Evolutionary conservation across 30 jellyfish, hydroid and myxozoan genomes (phyloP), one percentile per base, ranked within the genome.

Genomic region (Catostylus mosaicus): DNA sequence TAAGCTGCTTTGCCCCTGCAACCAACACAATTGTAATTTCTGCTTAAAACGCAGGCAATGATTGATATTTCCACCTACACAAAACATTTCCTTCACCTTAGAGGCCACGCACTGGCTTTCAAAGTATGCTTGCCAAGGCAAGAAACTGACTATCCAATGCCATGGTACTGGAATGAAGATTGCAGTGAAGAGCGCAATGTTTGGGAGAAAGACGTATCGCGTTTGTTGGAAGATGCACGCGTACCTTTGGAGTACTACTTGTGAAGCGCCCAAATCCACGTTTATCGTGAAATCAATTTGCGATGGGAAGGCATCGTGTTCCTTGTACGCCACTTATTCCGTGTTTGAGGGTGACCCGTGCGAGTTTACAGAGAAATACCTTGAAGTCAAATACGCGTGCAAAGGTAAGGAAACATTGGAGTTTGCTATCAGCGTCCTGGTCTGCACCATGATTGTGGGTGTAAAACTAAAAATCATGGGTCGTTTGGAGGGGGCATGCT

Each of bases 261-360:
- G 90, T 78, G 56, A 64, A 18, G 90, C 90, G 46, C 32, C 75
- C 16, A 47, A 31, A 20, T 79, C 90, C 3, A 20, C 31, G 30
- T 40, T 24, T 23, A 46, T 46, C 27, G 90, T 66, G 47, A 46
- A 35, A 43, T 33, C 62, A 5, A 20, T 34, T 4, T 79, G 90
- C 45, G 82, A 79, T 16, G 90, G 90, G 52, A 46, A 65, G 61
- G 16, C 9, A 47, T 22, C 67, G 8, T 79, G 90, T 64, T 23
- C 57, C 1, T 33, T 79, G 24, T 11, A 22, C 3, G 90, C 90
- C 30, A 65, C 40, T 22, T 32, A 79, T 47, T 14, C 23, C 43
- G 82, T 79, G 24, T 79, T 79, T 64, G 75, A 71, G 1, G 77
- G 82, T 2, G 82, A 79, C 63, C 90, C 90, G 1, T 79, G 90